Percentiles rank a stretch among this genome's conserved stretches.
These are phyloP conservation scores for Iphiclides podalirius DNA, from an alignment of 2,888 invertebrate species.

Conservation along the genomic window DNA sequence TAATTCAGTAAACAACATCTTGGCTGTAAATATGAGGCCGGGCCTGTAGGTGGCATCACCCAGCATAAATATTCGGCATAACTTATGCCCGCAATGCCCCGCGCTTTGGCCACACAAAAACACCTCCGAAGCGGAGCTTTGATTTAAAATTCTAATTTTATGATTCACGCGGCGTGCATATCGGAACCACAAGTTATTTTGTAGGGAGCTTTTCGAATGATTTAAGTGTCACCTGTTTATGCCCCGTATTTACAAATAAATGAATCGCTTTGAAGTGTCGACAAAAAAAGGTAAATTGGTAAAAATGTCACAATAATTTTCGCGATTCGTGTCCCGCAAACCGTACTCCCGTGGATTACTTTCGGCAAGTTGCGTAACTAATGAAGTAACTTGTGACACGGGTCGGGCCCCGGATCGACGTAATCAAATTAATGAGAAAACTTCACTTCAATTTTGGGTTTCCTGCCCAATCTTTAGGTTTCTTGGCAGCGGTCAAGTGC, in stretches of 20 bases:
- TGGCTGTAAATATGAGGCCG: conserved; percentile 56
- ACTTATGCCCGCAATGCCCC: conserved; percentile 60
- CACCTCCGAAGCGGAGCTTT: conserved; percentile 65
- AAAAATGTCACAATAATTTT: conserved; percentile 54
- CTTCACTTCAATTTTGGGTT: conserved; percentile 77
- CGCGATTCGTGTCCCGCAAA: conserved; percentile 70
- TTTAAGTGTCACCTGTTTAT: conserved; percentile 5
- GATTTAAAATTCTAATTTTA: conserved; percentile 78
- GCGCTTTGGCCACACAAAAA: conserved; percentile 56
- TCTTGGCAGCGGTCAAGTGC: conserved; percentile 70
- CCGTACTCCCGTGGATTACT: conserved; percentile 73
- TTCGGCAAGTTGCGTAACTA: conserved; percentile 76
- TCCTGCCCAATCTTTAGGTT: conserved; percentile 74
- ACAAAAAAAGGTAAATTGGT: conserved; percentile 25
- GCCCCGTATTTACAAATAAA: no score
- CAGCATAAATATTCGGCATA: conserved; percentile 65
- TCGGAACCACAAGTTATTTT: conserved; percentile 50
- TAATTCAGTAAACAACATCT: conserved; percentile 41
- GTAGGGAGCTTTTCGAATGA: conserved; percentile 25
- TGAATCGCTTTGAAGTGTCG: no score
- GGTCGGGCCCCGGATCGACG: conserved; percentile 76
- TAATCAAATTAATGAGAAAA: conserved; percentile 80
- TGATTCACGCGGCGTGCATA: conserved; percentile 68
- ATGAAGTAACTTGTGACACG: conserved; percentile 80
- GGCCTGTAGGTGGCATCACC: conserved; percentile 58